These are phyloP conservation scores for Hyposoter didymator DNA, from an alignment of 2,888 invertebrate species.

Conservation along the genomic window DNA sequence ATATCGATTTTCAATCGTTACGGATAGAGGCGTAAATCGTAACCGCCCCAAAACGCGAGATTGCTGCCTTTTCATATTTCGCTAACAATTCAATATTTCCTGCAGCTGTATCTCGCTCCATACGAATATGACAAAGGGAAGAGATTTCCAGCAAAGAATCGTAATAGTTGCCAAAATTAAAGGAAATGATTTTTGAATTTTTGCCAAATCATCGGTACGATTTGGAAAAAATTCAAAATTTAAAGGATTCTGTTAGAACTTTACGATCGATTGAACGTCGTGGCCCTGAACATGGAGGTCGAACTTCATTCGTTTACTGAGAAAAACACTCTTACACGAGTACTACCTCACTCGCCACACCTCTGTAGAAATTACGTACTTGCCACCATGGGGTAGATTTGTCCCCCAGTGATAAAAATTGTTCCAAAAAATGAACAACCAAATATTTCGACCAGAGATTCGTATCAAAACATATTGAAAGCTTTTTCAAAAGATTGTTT, in stretches of 20 bases:
- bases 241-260: not conserved
- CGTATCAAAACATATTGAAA: too few species aligned
- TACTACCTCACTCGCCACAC: too few species aligned
- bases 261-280: not conserved
- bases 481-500: too few species aligned
- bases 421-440: too few species aligned
- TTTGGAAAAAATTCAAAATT: not conserved
- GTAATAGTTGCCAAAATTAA: not conserved
- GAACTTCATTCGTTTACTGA: not conserved
- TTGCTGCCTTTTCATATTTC: not conserved
- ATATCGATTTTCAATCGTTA: conserved; percentile 2
- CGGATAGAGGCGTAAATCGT: conserved; percentile 1
- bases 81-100: conserved; percentile 1
- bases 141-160: not conserved
- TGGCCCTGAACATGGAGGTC: not conserved
- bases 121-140: not conserved
- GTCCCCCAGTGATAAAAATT: too few species aligned
- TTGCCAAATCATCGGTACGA: too few species aligned
- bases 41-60: not conserved
- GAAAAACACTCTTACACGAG: not conserved
- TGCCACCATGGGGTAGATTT: too few species aligned
- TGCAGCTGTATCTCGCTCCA: not conserved
- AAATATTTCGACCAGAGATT: too few species aligned
- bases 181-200: too few species aligned
- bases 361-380: too few species aligned